phyloP scores from a whole-genome alignment of 2,797 vertebrate species.

The Paratrypauchen microcephalus region DNA sequence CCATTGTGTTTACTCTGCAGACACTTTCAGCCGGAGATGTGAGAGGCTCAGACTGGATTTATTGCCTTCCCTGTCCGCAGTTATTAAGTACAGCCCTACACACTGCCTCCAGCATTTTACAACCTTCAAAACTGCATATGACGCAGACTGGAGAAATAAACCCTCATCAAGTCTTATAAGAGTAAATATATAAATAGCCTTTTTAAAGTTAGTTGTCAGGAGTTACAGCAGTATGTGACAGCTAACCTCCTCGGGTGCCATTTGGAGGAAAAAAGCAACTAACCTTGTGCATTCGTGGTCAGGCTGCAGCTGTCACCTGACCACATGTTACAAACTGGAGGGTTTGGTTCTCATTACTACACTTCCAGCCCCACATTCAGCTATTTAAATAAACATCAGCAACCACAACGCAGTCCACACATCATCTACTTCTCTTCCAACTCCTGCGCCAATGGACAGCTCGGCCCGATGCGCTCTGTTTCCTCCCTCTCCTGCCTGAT shows the following conservation, averaged over 20 bases:
- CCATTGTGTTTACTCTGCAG: conserved; percentile 71
- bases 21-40: conserved; percentile 71
- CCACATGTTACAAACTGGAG: conserved; percentile 70
- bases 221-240: conserved; percentile 37
- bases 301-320: conserved; percentile 61
- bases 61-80: conserved; percentile 61
- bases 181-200: conserved; percentile 5
- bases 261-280: conserved; percentile 40
- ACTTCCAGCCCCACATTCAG: conserved; percentile 53
- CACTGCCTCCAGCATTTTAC: conserved; percentile 59
- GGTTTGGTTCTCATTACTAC: conserved; percentile 73
- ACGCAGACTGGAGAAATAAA: conserved; percentile 55
- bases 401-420: conserved; percentile 60
- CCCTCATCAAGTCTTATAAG: conserved; percentile 38
- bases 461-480: conserved; percentile 63
- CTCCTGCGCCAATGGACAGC: conserved; percentile 63
- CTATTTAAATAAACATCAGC: conserved; percentile 77
- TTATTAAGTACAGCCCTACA: conserved; percentile 72
- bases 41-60: conserved; percentile 70
- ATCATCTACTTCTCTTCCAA: conserved; percentile 54
- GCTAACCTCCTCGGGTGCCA: conserved; percentile 36
- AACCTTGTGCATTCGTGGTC: conserved; percentile 45
- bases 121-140: conserved; percentile 64
- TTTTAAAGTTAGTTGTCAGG: conserved; percentile 25
- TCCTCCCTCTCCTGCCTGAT: conserved; percentile 55